These are phyloP conservation scores for Carettochelys insculpta DNA, from an alignment of 2,113 vertebrate species.

Conservation along the genomic window DNA sequence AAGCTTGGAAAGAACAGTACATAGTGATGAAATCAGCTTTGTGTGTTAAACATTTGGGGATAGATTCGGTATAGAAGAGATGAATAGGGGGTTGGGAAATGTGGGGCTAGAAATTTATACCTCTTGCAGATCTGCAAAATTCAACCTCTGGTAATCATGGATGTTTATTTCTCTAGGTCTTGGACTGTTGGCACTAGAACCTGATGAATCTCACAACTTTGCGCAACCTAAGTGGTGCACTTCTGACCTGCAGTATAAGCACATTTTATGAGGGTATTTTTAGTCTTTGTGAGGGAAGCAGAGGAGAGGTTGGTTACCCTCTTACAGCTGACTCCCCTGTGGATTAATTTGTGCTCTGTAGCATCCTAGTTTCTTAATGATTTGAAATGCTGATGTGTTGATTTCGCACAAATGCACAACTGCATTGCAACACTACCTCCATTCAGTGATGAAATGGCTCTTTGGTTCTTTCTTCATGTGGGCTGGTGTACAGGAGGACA, in stretches of 20 bases:
- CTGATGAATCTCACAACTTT: not conserved
- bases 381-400: not conserved
- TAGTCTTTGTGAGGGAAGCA: not conserved
- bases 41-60: fast-evolving
- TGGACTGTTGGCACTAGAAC: not conserved
- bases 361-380: not conserved
- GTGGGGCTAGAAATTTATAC: not conserved
- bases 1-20: fast-evolving
- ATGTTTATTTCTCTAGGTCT: not conserved
- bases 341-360: not conserved
- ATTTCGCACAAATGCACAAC: not conserved
- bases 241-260: not conserved
- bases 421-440: not conserved
- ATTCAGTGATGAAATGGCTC: not conserved
- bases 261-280: not conserved
- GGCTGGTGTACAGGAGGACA: not conserved
- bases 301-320: not conserved
- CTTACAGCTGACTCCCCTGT: not conserved
- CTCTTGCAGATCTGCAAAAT: fast-evolving
- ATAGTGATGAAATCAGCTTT: fast-evolving
- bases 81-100: not conserved
- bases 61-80: not conserved
- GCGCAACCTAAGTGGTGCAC: not conserved
- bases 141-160: not conserved
- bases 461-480: not conserved